These are phyloP conservation scores for Acrossocheilus wenchowensis DNA, from an alignment of 2,797 vertebrate species.

Conservation along the genomic window DNA sequence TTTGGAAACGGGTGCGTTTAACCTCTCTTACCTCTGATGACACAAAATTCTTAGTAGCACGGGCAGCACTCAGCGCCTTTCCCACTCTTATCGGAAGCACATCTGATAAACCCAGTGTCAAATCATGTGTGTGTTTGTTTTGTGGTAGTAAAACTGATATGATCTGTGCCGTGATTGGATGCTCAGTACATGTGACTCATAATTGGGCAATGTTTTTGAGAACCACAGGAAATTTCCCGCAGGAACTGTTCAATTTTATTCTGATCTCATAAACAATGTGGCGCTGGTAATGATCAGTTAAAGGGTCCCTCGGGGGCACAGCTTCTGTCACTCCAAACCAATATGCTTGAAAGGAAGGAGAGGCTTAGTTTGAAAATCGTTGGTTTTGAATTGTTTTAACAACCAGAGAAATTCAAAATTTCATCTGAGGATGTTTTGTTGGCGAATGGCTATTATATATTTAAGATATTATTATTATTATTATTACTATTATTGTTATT, in stretches of 20 bases:
- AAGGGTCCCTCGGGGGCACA: neutral
- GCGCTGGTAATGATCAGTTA: slow-evolving; percentile 21
- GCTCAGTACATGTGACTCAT: neutral
- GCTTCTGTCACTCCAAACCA: slow-evolving; percentile 6
- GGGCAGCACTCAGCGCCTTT: slow-evolving; percentile 3
- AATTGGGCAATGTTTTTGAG: neutral
- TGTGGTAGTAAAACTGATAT: slow-evolving; percentile 44
- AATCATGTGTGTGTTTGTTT: slow-evolving; percentile 19
- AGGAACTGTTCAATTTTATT: slow-evolving; percentile 16
- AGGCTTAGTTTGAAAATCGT: neutral
- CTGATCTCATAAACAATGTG: slow-evolving; percentile 36
- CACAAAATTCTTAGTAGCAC: slow-evolving; percentile 15
- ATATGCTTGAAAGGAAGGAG: neutral
- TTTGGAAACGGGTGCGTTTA: neutral
- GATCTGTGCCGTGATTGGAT: slow-evolving; percentile 24
- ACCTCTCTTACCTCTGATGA: slow-evolving; percentile 16
- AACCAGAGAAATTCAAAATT: neutral
- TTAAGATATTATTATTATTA: neutral
- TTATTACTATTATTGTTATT: neutral
- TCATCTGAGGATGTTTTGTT: neutral
- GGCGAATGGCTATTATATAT: neutral
- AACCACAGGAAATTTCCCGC: slow-evolving; percentile 19
- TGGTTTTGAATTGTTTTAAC: neutral
- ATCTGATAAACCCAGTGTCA: slow-evolving; percentile 19
- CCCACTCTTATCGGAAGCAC: neutral